phyloP scores from a whole-genome alignment of 2,888 invertebrate genomes.

The Erpobdella octoculata region DNA sequence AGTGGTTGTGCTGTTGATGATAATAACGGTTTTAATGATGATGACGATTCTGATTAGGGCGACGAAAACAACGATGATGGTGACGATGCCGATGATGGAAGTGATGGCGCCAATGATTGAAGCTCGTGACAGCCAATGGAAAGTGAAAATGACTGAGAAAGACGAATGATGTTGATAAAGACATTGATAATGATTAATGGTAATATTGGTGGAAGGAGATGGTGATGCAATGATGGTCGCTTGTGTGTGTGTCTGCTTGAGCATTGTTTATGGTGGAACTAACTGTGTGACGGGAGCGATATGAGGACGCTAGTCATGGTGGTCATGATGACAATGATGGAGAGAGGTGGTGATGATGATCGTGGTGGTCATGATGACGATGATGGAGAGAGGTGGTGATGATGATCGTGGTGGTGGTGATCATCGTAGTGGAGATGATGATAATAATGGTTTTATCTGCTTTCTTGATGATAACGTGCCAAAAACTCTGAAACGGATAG shows the following conservation, averaged over 20 bases:
- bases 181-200: neutral
- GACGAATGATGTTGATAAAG: neutral
- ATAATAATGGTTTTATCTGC: no score
- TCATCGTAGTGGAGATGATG: no score
- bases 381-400: no score
- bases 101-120: neutral
- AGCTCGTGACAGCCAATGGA: neutral
- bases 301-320: no score
- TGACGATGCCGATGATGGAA: neutral
- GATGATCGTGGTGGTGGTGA: no score
- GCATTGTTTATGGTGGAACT: no score
- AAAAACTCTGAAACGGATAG: no score
- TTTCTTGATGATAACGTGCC: no score
- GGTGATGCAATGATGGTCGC: neutral
- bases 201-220: neutral
- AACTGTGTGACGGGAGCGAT: no score
- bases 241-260: neutral
- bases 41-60: neutral
- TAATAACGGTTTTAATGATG: neutral
- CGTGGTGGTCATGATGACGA: no score
- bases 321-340: no score
- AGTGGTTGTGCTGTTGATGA: neutral
- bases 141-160: neutral
- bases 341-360: no score
- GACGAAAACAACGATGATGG: neutral